phyloP scores from a whole-genome alignment of 2,113 vertebrate species.

The Zosterops hypoxanthus region DNA sequence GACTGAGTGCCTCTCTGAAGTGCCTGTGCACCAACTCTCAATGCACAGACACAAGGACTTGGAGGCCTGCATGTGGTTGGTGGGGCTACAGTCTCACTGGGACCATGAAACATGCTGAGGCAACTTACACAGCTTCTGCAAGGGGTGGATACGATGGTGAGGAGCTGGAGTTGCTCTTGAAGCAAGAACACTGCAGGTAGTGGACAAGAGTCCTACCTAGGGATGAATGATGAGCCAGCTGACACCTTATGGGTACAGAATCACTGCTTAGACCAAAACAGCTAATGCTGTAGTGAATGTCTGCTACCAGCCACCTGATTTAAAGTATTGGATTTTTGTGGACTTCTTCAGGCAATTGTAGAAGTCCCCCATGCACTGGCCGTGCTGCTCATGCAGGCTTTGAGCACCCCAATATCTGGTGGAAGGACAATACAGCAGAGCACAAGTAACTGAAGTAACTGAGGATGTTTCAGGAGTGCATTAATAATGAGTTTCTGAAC shows the following conservation, averaged over 20 bases:
- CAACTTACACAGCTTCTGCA: not conserved
- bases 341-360: not conserved
- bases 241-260: not conserved
- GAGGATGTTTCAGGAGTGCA: not conserved
- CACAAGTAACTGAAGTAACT: not conserved
- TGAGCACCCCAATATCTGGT: not conserved
- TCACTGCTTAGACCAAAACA: not conserved
- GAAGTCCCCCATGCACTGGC: not conserved
- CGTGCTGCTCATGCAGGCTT: not conserved
- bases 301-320: not conserved
- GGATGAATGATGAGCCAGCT: not conserved
- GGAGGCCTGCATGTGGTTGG: not conserved
- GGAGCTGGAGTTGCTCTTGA: not conserved
- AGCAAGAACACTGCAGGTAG: not conserved
- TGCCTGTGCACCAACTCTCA: no score
- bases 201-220: not conserved
- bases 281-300: not conserved
- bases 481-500: not conserved
- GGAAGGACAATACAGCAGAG: not conserved
- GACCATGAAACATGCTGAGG: not conserved
- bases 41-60: not conserved
- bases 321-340: not conserved
- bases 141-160: rapidly evolving
- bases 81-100: rapidly evolving
- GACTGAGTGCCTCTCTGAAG: not conserved